These are phyloP conservation scores for Pegoplata infirma DNA, from an alignment of 2,888 invertebrate species.

Conservation along the genomic window DNA sequence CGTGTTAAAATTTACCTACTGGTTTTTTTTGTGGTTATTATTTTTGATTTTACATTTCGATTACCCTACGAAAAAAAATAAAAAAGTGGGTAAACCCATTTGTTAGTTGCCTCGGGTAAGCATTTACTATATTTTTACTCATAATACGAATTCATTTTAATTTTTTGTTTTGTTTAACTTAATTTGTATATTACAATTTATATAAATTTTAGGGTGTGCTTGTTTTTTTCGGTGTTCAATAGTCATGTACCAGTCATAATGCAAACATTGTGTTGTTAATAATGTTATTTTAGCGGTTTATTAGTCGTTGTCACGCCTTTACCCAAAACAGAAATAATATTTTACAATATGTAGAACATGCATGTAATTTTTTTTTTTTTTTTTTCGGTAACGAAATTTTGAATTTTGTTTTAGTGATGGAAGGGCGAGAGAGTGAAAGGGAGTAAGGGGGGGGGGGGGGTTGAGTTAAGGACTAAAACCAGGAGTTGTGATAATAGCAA, in stretches of 20 bases:
- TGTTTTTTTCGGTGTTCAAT: slow-evolving; percentile 3
- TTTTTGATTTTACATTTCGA: slow-evolving; percentile 54
- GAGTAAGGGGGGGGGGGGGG: too few species aligned
- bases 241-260: slow-evolving; percentile 21
- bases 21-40: slow-evolving; percentile 30
- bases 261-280: slow-evolving; percentile 36
- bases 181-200: slow-evolving; percentile 30
- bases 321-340: slow-evolving; percentile 19
- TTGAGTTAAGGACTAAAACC: too few species aligned
- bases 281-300: slow-evolving; percentile 53
- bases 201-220: slow-evolving; percentile 12
- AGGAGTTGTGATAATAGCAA: not conserved
- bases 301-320: slow-evolving; percentile 54
- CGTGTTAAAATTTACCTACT: slow-evolving; percentile 9
- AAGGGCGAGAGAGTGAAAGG: too few species aligned
- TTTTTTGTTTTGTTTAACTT: slow-evolving; percentile 11
- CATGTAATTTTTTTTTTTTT: not conserved
- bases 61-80: slow-evolving; percentile 25
- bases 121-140: not conserved
- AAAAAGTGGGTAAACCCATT: too few species aligned
- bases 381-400: too few species aligned
- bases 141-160: slow-evolving; percentile 12
- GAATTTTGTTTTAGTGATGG: too few species aligned
- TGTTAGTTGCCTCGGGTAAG: too few species aligned
- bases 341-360: slow-evolving; percentile 9